Base-by-base conservation (phyloP, 2,888 invertebrate species). In the Lithophane leautieri region DNA sequence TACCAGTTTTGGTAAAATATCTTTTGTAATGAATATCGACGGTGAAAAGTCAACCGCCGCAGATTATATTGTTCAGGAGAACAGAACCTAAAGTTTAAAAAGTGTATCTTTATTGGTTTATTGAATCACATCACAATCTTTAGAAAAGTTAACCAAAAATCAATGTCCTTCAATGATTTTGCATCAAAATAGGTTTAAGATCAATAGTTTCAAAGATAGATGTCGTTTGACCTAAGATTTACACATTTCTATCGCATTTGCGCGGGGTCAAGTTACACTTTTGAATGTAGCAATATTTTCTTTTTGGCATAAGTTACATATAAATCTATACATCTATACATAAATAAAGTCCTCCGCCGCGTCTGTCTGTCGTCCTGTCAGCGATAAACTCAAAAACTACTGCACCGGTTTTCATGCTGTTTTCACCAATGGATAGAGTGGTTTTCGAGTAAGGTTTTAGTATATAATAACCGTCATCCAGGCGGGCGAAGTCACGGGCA, bases 1-100 rank as follows among this genome's bases (percentile, higher is more conserved):
- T 58, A 65, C n/a, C 56, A 68, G 60, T 82, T 70, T 52, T 47
- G 3, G 28, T 2, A 25, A 56, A 25, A n/a, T 19, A 1, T 25
- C 12, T 16, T 69, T 69, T n/a, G n/a, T n/a, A 6, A 34, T 66
- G 0, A 14, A 47, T 14, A 50, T 65, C 22, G 47, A 66, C 47
- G 8, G 4, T 28, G 28, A 28, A 50, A 22, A 22, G 1, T 22
- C 28, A 47, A 28, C n/a, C 9, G 62, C 14, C 8, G n/a, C 4
- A 14, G 25, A 47, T 19, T 11, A 9, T 11, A 63, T 6, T 12
- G 19, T 12, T 47, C 7, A 8, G 2, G 4, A 44, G 19, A 65
- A 65, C 7, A 54, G 4, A n/a, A n/a, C n/a, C 12, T 4, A 25
- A 44, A 19, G 19, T 25, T 44, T 7, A 63, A 44, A 63, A n/a